These are phyloP conservation scores for Asbolus verrucosus DNA, from an alignment of 1,140 invertebrate species.

Conservation along the genomic window DNA sequence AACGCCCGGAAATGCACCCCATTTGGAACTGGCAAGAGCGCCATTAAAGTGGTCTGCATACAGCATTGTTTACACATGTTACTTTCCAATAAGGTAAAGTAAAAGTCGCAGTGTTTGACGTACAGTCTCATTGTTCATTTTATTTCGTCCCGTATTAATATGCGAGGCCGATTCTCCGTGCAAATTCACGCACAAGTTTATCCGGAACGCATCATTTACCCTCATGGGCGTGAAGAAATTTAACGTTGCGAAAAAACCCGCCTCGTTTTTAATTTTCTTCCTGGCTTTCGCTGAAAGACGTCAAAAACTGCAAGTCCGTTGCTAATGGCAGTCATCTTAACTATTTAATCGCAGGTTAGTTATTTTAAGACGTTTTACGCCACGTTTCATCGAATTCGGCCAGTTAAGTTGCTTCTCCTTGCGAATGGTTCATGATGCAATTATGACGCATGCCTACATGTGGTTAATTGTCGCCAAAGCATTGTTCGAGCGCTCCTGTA, in stretches of 20 bases:
- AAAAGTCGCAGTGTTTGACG: conserved; percentile 37
- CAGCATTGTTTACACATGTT: conserved; percentile 25
- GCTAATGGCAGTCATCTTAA: too few relatives aligned
- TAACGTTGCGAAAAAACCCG: too few relatives aligned
- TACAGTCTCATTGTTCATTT: neutral
- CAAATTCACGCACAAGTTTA: neutral
- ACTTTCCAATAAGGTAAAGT: conserved; percentile 41
- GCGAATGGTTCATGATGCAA: too few relatives aligned
- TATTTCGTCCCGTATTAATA: conserved; percentile 38
- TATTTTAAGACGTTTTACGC: too few relatives aligned
- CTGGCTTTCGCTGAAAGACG: too few relatives aligned
- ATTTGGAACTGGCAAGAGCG: conserved; percentile 20
- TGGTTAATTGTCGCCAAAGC: conserved; percentile 8
- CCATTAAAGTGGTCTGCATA: conserved; percentile 18
- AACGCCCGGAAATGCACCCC: conserved; percentile 6
- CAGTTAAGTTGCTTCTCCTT: too few relatives aligned
- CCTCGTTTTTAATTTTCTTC: too few relatives aligned
- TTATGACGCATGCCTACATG: conserved; percentile 7
- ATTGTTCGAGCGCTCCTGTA: conserved; percentile 1
- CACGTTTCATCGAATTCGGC: too few relatives aligned
- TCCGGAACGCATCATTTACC: too few relatives aligned
- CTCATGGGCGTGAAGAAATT: too few relatives aligned
- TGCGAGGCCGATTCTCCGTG: conserved; percentile 35
- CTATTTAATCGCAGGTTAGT: too few relatives aligned
- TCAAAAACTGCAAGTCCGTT: too few relatives aligned